A percentile compares a stretch with the other conserved stretches of the same genome.
Conservation (phyloP, 2,888 invertebrate genomes). For the Ormia ochracea region DNA sequence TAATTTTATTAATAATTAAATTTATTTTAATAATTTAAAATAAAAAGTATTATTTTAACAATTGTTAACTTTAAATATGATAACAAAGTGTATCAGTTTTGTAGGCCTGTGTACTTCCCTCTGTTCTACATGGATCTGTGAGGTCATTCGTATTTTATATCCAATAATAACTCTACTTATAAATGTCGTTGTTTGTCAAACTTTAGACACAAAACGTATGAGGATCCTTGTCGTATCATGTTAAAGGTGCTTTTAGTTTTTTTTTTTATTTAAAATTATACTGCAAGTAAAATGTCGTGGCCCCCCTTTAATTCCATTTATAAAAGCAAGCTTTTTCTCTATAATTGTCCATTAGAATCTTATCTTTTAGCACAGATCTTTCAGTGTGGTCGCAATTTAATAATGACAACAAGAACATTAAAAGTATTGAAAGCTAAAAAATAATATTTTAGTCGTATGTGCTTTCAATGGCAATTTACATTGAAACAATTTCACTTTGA, state of each 20-base stretch:
- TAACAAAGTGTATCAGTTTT: no score
- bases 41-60: no score
- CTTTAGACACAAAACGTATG: neutral
- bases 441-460: neutral
- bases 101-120: neutral
- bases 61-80: no score
- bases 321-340: constrained; percentile 32
- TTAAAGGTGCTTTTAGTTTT: constrained; percentile 26
- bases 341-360: constrained; percentile 61
- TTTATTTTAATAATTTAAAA: no score
- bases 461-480: neutral
- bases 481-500: constrained; percentile 17
- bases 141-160: constrained; percentile 4
- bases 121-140: neutral
- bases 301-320: constrained; percentile 40
- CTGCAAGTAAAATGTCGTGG: constrained; percentile 36
- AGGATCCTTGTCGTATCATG: constrained; percentile 36
- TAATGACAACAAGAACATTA: neutral
- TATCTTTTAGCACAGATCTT: constrained; percentile 69
- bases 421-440: constrained; percentile 24
- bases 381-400: constrained; percentile 62
- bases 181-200: constrained; percentile 2
- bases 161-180: neutral
- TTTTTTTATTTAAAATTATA: neutral
- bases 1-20: no score